Evolutionary conservation across 2,797 vertebrate species (phyloP).

Genomic region (Argya squamiceps): DNA sequence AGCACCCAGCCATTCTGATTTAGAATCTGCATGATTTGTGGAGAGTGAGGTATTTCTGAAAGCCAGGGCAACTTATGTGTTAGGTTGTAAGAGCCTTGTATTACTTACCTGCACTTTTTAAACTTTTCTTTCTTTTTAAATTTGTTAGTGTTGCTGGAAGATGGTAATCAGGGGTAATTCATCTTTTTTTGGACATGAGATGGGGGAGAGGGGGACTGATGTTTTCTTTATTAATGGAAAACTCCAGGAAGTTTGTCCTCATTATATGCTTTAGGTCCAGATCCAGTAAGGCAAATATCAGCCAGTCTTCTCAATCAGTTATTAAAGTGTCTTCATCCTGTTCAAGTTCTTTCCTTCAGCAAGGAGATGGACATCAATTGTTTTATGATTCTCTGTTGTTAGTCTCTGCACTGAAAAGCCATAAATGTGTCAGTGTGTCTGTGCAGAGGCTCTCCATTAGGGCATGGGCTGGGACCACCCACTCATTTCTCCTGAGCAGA

Average conservation of each 20-base stretch:
- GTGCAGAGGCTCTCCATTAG: neutral
- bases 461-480: neutral
- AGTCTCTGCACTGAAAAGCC: neutral
- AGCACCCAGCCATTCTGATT: neutral
- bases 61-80: neutral
- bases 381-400: neutral
- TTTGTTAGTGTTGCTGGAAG: neutral
- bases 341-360: neutral
- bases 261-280: neutral
- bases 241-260: neutral
- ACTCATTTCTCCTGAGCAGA: neutral
- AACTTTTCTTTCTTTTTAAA: neutral
- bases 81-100: neutral
- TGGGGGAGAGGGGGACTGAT: accelerated
- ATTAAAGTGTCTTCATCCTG: neutral
- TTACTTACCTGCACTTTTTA: neutral
- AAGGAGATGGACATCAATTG: neutral
- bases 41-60: neutral
- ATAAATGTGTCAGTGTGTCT: neutral
- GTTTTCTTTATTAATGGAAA: neutral
- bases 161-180: neutral
- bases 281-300: neutral
- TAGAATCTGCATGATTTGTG: neutral
- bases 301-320: neutral
- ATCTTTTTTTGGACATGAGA: neutral